Base-by-base conservation (phyloP, 1,140 invertebrate genomes). In the Drosophila repleta region DNA sequence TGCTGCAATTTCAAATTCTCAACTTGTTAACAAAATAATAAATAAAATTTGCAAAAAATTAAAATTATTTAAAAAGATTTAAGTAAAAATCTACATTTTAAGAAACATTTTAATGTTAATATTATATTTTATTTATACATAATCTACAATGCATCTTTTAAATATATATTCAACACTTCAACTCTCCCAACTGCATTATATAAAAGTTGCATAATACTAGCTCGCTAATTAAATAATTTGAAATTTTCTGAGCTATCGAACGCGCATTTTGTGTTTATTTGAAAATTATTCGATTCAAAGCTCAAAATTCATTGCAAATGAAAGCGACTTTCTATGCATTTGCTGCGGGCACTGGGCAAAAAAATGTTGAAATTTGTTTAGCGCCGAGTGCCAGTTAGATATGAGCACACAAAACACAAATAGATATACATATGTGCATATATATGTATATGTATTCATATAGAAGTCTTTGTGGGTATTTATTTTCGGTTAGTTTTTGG, bases 301-400 rank as follows among this genome's bases (percentile, higher is more conserved):
- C 21, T 21, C 41, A 55, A 46, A 17, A 37, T 62, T 20, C 8
- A 18, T 11, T 29, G 32, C 26, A 13, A 52, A 66, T 57, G 37
- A 24, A 43, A 45, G 52, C 24, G 52, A 65, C 67, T 70, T 56
- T 52, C 48, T 41, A 53, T 53, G 29, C 39, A 65, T 56, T 64
- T 21, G 7, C 37, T 29, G 35, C 0, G 0, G 13, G 29, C 17
- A 52, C 26, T 7, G 37, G 41, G 1, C 1, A 29, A 58, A 35
- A 57, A 58, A 64, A 35, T 45, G 53, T 53, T 52, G 39, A 73
- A 68, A 68, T 73, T 73, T 68, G 70, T 68, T 73, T 73, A 62
- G 70, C 21, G 20, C 10, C 15, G 41, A 52, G 43, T 20, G 53
- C 13, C n/a, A 48, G 64, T 46, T 67, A 43, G 64, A 68, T 55